Conservation (phyloP, 64 coral and sea anemone species). For the Stichodactyla helianthus region DNA sequence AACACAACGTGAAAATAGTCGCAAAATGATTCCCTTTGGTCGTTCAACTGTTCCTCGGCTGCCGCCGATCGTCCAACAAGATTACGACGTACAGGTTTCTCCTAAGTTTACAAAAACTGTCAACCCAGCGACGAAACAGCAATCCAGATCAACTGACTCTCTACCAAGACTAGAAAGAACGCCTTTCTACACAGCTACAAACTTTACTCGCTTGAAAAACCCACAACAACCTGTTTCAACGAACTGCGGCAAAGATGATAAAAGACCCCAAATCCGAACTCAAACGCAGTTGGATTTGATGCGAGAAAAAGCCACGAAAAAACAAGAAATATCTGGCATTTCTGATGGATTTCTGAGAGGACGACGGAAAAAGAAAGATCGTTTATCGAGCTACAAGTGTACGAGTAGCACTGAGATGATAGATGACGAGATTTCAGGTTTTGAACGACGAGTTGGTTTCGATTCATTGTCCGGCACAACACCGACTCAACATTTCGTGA, state of each 20-base stretch:
- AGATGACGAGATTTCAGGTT: not conserved
- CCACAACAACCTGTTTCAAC: not conserved
- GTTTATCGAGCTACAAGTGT: not conserved
- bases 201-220: not conserved
- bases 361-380: constrained; percentile 12
- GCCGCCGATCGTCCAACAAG: constrained; percentile 1
- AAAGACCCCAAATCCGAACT: not conserved
- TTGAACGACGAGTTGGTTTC: not conserved
- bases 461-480: not conserved
- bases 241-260: not conserved
- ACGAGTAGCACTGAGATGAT: not conserved
- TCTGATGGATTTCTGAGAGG: not conserved
- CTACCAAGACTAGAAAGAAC: not conserved
- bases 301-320: not conserved
- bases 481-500: not conserved
- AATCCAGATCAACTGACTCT: not conserved
- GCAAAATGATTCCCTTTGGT: not conserved
- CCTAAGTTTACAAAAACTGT: not conserved
- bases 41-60: not conserved
- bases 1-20: not conserved
- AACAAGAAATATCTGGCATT: not conserved
- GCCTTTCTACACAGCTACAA: not conserved
- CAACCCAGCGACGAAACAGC: not conserved
- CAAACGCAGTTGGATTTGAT: not conserved
- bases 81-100: not conserved